Evolutionary conservation across 2,888 invertebrate species (phyloP).

Genomic region (Tuberolachnus salignus): DNA sequence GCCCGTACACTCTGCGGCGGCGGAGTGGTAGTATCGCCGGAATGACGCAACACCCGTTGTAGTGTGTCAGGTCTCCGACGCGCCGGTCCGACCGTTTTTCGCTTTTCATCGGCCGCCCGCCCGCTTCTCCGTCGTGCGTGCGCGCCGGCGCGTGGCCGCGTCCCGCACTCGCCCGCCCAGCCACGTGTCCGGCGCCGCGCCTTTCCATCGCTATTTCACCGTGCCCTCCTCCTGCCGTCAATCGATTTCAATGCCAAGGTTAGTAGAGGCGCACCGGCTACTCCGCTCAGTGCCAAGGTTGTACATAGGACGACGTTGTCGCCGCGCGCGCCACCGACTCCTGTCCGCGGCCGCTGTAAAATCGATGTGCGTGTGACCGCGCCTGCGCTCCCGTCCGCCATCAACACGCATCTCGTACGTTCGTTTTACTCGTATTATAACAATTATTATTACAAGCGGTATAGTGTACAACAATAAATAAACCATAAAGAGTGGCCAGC

Average conservation of each 20-base stretch:
- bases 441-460: no score
- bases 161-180: not conserved
- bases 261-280: constrained; percentile 40
- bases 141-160: constrained; percentile 11
- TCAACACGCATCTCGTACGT: no score
- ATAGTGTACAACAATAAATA: no score
- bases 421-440: no score
- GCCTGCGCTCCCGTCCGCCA: no score
- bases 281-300: constrained; percentile 57
- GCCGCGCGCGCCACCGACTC: not conserved
- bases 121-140: not conserved
- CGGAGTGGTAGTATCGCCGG: constrained; percentile 3
- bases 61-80: constrained; percentile 56
- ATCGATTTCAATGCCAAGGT: constrained; percentile 59
- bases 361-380: no score
- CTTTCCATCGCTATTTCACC: constrained; percentile 56
- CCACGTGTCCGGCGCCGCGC: not conserved
- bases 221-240: constrained; percentile 59
- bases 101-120: not conserved
- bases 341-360: not conserved
- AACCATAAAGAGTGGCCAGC: no score
- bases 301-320: constrained; percentile 44
- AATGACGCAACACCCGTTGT: constrained; percentile 57
- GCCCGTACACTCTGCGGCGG: no score
- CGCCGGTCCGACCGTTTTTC: constrained; percentile 53